These are phyloP conservation scores for Sarcophaga rosellei DNA, from an alignment of 2,888 invertebrate genomes.

Conservation along the genomic window DNA sequence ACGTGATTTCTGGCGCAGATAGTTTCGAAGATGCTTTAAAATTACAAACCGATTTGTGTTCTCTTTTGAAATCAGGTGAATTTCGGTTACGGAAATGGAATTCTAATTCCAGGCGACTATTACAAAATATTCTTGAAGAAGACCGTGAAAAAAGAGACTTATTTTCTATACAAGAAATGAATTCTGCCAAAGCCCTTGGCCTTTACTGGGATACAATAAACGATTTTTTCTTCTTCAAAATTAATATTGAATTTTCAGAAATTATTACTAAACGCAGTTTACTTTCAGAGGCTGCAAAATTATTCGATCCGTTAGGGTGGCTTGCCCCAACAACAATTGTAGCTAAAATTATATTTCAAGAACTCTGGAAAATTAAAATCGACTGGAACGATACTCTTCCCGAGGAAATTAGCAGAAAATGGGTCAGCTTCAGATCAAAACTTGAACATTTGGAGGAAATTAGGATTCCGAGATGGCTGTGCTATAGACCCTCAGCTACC, in stretches of 20 bases:
- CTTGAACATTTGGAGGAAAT: constrained; percentile 39
- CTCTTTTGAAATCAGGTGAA: constrained; percentile 1
- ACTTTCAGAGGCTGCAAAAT: constrained; percentile 57
- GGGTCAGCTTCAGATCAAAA: constrained; percentile 43
- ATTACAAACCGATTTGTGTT: neutral
- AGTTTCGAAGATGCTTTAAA: neutral
- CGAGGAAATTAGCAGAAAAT: constrained; percentile 26
- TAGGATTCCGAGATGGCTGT: constrained; percentile 47
- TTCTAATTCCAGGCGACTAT: neutral
- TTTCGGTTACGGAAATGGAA: constrained; percentile 1
- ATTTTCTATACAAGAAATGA: neutral
- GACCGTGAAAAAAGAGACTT: neutral
- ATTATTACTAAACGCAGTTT: constrained; percentile 41
- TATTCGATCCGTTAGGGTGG: constrained; percentile 56
- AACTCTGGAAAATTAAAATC: constrained; percentile 49
- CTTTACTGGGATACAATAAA: neutral
- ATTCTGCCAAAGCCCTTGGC: constrained; percentile 4
- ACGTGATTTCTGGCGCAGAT: neutral
- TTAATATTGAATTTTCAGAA: constrained; percentile 18
- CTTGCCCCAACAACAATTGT: neutral
- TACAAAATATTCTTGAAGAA: neutral
- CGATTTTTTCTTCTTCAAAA: constrained; percentile 22
- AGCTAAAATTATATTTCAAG: constrained; percentile 57
- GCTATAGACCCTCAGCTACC: neutral
- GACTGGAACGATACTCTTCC: constrained; percentile 5